Conservation (phyloP, 2,797 vertebrate species). For the Triplophysa yarkandensis region DNA sequence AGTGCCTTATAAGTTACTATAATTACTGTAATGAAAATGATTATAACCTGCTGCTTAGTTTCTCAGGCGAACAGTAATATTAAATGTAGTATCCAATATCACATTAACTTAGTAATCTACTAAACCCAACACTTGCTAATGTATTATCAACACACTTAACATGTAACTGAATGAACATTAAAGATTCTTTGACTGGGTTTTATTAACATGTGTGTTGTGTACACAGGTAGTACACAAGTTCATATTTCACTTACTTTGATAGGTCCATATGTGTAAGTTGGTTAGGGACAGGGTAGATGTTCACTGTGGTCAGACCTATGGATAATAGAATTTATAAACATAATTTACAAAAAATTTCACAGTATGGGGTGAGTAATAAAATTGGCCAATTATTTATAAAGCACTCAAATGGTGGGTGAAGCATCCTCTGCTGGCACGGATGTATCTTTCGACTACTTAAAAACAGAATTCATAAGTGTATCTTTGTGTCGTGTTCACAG, state of each 20-base stretch:
- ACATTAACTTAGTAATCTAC: too few species aligned
- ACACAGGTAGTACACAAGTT: conserved; percentile 19
- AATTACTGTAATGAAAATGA: too few species aligned
- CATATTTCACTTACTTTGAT: conserved; percentile 81
- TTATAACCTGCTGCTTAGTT: too few species aligned
- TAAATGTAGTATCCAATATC: too few species aligned
- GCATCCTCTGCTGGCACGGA: neutral
- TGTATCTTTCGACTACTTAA: neutral
- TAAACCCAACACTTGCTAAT: too few species aligned
- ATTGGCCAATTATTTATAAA: neutral
- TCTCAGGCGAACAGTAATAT: too few species aligned
- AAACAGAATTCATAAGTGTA: neutral
- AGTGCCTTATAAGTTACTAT: too few species aligned
- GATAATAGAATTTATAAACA: too few species aligned
- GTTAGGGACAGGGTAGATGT: conserved; percentile 88
- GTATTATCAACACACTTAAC: too few species aligned
- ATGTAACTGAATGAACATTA: too few species aligned
- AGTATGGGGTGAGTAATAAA: neutral
- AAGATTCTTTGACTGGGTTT: neutral
- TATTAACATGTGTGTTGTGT: neutral
- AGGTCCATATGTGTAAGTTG: conserved; percentile 88
- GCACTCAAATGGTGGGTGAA: neutral
- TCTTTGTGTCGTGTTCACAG: neutral
- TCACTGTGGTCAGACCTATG: conserved; percentile 85
- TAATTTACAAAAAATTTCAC: too few species aligned